Conservation (phyloP, 1,140 invertebrate species). For the Drosophila micromelanica region DNA sequence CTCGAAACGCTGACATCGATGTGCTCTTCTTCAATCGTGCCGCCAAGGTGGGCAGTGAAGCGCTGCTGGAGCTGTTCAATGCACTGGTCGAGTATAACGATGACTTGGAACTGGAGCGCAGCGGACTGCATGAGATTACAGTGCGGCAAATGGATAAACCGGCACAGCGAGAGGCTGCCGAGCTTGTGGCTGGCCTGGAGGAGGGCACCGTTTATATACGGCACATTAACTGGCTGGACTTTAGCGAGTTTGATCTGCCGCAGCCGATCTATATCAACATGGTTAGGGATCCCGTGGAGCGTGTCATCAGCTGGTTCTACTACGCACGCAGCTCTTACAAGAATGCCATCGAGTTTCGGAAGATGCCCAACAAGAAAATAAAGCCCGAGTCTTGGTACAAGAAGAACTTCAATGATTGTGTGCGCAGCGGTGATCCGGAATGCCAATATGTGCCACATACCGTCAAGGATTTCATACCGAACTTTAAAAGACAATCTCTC, state of each 20-base stretch:
- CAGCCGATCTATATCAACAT: conserved; percentile 95
- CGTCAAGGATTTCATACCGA: conserved; percentile 90
- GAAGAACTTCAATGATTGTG: conserved; percentile 95
- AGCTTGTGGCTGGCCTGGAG: conserved; percentile 47
- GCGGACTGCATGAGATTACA: conserved; percentile 24
- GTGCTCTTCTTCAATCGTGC: conserved; percentile 92
- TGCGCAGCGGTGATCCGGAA: conserved; percentile 92
- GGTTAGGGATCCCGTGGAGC: conserved; percentile 94
- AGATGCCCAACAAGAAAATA: conserved; percentile 91
- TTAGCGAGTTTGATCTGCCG: conserved; percentile 89
- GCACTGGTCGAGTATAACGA: conserved; percentile 83
- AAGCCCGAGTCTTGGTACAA: conserved; percentile 93
- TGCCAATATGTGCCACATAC: conserved; percentile 92
- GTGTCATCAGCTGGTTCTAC: conserved; percentile 96
- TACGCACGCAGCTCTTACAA: conserved; percentile 93
- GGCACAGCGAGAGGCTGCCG: conserved; percentile 37
- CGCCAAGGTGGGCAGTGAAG: conserved; percentile 94
- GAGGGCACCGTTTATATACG: conserved; percentile 70
- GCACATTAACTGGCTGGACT: conserved; percentile 85
- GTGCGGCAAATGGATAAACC: conserved; percentile 33
- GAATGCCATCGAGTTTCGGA: conserved; percentile 93
- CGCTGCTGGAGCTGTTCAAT: conserved; percentile 93
- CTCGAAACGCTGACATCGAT: conserved; percentile 86
- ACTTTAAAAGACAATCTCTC: conserved; percentile 91
- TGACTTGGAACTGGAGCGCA: conserved; percentile 67